Percentiles rank a stretch among this genome's conserved stretches.
These are phyloP conservation scores for Metopia argyrocephala DNA, from an alignment of 2,888 invertebrate species.

Conservation along the genomic window DNA sequence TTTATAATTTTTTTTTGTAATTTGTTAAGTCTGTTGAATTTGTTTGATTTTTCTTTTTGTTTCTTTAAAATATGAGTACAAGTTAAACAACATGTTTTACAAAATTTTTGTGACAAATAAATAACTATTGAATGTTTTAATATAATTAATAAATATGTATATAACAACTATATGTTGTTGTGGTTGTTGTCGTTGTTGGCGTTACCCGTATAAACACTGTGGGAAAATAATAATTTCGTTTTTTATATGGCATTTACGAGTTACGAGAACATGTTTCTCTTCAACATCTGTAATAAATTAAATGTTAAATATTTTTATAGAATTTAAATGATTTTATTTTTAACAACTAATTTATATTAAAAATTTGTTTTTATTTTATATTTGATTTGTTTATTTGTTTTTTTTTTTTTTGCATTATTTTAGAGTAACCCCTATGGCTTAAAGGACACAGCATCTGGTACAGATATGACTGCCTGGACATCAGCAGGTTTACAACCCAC, in stretches of 20 bases:
- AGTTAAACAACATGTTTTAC: constrained; percentile 61
- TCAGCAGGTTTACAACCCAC: constrained; percentile 93
- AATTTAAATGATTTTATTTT: no score
- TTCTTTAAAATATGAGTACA: constrained; percentile 34
- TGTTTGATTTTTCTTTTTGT: not conserved
- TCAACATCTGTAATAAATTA: constrained; percentile 43
- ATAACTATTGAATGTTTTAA: constrained; percentile 51
- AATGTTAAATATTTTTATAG: constrained; percentile 37
- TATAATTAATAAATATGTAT: constrained; percentile 55
- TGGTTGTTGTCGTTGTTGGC: constrained; percentile 4
- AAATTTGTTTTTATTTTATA: not conserved
- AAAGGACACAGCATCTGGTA: constrained; percentile 89
- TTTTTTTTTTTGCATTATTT: constrained; percentile 74
- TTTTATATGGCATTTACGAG: constrained; percentile 29
- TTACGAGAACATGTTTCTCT: constrained; percentile 46
- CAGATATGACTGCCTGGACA: constrained; percentile 95
- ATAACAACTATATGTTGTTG: constrained; percentile 10
- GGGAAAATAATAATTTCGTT: constrained; percentile 52
- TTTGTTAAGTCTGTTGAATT: constrained; percentile 46
- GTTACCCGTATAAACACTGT: constrained; percentile 53
- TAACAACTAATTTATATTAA: constrained; percentile 13
- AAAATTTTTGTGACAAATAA: constrained; percentile 63
- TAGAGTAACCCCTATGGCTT: constrained; percentile 94
- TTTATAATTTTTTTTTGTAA: constrained; percentile 54
- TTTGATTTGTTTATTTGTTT: not conserved